These are phyloP conservation scores for Mongoloraphidia duomilia DNA, from an alignment of 2,888 invertebrate species.

Conservation along the genomic window DNA sequence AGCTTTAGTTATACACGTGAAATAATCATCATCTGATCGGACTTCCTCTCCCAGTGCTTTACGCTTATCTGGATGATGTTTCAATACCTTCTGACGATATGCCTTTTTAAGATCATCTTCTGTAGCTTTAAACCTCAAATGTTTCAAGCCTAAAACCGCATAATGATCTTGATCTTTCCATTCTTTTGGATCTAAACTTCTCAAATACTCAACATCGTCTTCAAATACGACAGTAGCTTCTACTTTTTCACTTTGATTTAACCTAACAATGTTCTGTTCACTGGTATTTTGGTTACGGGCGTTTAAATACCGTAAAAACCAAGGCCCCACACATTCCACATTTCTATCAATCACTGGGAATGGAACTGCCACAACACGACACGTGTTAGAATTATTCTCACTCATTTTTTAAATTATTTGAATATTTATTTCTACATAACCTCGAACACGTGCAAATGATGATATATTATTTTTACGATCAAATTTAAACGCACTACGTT, in stretches of 20 bases:
- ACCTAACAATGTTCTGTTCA: constrained; percentile 11
- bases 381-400: constrained; percentile 19
- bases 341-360: constrained; percentile 27
- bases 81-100: constrained; percentile 78
- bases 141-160: constrained; percentile 80
- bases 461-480: no score
- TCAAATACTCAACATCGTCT: constrained; percentile 68
- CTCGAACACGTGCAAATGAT: constrained; percentile 8
- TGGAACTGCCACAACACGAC: constrained; percentile 25
- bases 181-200: constrained; percentile 84
- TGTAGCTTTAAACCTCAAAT: constrained; percentile 68
- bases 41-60: constrained; percentile 81
- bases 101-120: constrained; percentile 90
- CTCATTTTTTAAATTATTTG: constrained; percentile 19
- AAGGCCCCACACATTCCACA: constrained; percentile 38
- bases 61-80: constrained; percentile 97
- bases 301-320: constrained; percentile 31
- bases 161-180: constrained; percentile 99
- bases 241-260: constrained; percentile 18
- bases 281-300: constrained; percentile 16
- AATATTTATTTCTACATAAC: constrained; percentile 13
- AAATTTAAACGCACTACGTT: no score
- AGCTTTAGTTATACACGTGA: constrained; percentile 96
- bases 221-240: constrained; percentile 37
- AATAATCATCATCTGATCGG: constrained; percentile 87